A percentile compares a stretch with the other conserved stretches of the same genome.
phyloP scores from a whole-genome alignment of 2,113 vertebrate genomes.

The Octodon degus region DNA sequence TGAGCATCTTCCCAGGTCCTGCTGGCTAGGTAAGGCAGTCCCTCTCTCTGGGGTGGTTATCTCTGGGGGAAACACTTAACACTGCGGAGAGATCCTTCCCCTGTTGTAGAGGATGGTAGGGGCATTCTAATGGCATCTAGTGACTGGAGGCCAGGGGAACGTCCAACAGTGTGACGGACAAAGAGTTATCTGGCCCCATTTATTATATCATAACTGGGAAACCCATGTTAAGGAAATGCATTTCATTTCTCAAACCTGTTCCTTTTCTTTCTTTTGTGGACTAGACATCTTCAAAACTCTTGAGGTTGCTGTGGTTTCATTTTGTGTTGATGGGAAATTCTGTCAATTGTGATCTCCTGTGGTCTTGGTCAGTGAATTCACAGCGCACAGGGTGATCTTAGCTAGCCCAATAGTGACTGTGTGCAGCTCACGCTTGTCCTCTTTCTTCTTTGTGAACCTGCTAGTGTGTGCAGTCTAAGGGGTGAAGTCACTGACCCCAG shows the following conservation, averaged over 20 bases:
- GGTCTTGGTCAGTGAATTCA: background rate
- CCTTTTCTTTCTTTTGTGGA: background rate
- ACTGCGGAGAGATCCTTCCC: background rate
- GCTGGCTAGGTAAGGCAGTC: background rate
- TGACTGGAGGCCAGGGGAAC: background rate
- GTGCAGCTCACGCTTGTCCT: background rate
- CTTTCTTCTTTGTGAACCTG: background rate
- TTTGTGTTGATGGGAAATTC: conserved; percentile 41
- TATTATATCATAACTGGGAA: background rate
- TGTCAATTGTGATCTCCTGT: conserved; percentile 10
- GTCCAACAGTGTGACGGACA: no score
- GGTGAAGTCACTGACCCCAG: background rate
- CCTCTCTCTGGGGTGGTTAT: background rate
- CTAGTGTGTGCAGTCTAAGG: background rate
- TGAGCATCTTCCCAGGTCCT: background rate
- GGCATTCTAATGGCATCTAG: background rate
- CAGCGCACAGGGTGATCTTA: background rate
- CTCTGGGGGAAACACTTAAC: background rate
- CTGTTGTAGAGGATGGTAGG: background rate
- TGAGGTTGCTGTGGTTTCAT: conserved; percentile 41
- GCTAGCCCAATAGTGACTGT: background rate
- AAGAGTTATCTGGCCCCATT: background rate
- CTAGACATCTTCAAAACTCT: conserved; percentile 46
- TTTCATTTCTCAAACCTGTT: conserved; percentile 29
- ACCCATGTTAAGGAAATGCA: background rate